A percentile compares a stretch with the other conserved stretches of the same genome.
phyloP scores from a whole-genome alignment of 2,797 vertebrate genomes.

The Galaxias olidus region DNA sequence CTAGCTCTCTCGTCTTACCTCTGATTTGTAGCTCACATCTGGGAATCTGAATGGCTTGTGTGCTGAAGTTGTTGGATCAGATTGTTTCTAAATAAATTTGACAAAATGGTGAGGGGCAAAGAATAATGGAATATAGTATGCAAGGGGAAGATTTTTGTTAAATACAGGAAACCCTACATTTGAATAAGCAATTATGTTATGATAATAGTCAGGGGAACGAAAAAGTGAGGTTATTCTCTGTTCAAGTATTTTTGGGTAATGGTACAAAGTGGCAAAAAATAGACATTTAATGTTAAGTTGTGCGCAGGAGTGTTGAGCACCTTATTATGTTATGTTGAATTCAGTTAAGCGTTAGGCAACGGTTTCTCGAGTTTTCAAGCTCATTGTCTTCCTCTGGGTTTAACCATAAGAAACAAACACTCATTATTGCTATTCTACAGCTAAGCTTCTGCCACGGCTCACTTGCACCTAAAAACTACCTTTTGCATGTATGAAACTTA shows the following conservation, averaged over 20 bases:
- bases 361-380: conserved; percentile 56
- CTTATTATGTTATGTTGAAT: conserved; percentile 59
- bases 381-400: conserved; percentile 56
- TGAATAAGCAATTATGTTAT: conserved; percentile 32
- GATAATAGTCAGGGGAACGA: not conserved
- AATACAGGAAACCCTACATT: conserved; percentile 36
- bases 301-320: conserved; percentile 67
- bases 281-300: conserved; percentile 26
- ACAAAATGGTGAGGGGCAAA: not conserved
- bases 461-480: conserved; percentile 57
- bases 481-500: conserved; percentile 69
- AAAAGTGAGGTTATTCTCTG: too few relatives aligned
- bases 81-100: conserved; percentile 1
- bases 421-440: conserved; percentile 49
- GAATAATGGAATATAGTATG: conserved; percentile 14
- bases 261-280: conserved; percentile 45
- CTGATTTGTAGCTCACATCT: conserved; percentile 59
- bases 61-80: conserved; percentile 33
- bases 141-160: conserved; percentile 38
- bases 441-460: conserved; percentile 63
- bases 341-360: conserved; percentile 20
- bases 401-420: conserved; percentile 25
- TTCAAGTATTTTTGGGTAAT: conserved; percentile 34
- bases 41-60: conserved; percentile 56
- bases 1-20: conserved; percentile 73